Percentiles rank a stretch among this genome's conserved stretches.
These are phyloP conservation scores for Mustelus asterias DNA, from an alignment of 2,113 vertebrate genomes.

Conservation along the genomic window DNA sequence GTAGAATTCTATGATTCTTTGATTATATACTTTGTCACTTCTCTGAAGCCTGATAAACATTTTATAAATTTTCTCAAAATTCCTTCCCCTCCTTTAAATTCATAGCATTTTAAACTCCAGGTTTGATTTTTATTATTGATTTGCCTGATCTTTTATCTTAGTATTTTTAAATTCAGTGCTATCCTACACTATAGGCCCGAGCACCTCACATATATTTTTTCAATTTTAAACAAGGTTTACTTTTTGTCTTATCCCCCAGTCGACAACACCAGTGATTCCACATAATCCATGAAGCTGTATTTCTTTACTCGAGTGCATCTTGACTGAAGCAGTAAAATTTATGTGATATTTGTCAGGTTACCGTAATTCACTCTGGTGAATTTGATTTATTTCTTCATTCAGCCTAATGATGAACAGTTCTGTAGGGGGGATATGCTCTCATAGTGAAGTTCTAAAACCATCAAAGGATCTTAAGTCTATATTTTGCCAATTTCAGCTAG, in stretches of 20 bases:
- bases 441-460: background rate
- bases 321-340: background rate
- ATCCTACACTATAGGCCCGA: background rate
- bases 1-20: no score
- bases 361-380: conserved; percentile 3
- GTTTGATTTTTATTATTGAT: background rate
- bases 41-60: background rate
- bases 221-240: background rate
- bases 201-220: background rate
- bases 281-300: background rate
- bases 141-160: background rate
- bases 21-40: background rate
- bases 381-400: conserved; percentile 10
- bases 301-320: background rate
- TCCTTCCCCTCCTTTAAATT: background rate
- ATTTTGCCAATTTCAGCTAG: background rate
- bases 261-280: background rate
- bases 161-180: background rate
- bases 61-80: background rate
- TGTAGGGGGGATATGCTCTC: background rate
- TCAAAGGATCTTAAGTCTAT: conserved; percentile 7
- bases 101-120: background rate
- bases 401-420: background rate
- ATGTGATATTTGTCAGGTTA: background rate
- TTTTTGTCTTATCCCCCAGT: background rate